Evolutionary conservation across 2,113 vertebrate species (phyloP).

Genomic region (Rhinogobius similis): DNA sequence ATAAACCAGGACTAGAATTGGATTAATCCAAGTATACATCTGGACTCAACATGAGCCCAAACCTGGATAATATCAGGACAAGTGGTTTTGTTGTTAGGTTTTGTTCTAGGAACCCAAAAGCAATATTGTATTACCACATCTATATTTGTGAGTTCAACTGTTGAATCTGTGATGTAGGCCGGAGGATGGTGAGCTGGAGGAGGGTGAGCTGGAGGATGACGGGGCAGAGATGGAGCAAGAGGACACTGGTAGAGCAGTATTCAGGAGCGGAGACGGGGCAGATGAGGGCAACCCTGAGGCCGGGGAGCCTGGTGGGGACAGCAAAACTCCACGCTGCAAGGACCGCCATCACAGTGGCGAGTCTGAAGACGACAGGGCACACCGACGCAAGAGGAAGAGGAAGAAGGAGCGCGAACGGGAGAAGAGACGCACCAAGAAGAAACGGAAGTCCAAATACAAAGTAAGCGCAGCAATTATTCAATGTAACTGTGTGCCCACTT

Average conservation of each 20-base stretch:
- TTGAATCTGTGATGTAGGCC: slow-evolving; percentile 54
- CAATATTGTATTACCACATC: not conserved
- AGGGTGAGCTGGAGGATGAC: slow-evolving; percentile 92
- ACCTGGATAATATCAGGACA: too few species aligned
- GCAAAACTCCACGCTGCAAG: slow-evolving; percentile 70
- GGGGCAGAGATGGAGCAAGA: slow-evolving; percentile 82
- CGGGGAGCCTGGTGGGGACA: slow-evolving; percentile 62
- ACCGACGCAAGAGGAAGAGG: slow-evolving; percentile 86
- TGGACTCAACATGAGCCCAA: too few species aligned
- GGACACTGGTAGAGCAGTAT: slow-evolving; percentile 60
- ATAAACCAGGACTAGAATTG: too few species aligned
- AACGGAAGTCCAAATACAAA: slow-evolving; percentile 94
- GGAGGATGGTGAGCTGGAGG: slow-evolving; percentile 94
- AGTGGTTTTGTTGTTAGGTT: too few species aligned
- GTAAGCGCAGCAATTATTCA: slow-evolving; percentile 59
- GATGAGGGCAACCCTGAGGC: slow-evolving; percentile 73
- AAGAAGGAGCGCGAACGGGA: slow-evolving; percentile 88
- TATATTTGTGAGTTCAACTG: not conserved
- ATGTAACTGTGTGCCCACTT: not conserved
- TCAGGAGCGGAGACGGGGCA: slow-evolving; percentile 74
- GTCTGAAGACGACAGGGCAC: slow-evolving; percentile 85
- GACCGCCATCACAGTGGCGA: slow-evolving; percentile 84
- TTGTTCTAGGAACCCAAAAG: too few species aligned
- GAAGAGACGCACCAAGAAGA: slow-evolving; percentile 86
- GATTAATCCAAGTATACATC: too few species aligned